Evolutionary conservation across 2,888 invertebrate species (phyloP).

Genomic region (Endotricha flammealis): DNA sequence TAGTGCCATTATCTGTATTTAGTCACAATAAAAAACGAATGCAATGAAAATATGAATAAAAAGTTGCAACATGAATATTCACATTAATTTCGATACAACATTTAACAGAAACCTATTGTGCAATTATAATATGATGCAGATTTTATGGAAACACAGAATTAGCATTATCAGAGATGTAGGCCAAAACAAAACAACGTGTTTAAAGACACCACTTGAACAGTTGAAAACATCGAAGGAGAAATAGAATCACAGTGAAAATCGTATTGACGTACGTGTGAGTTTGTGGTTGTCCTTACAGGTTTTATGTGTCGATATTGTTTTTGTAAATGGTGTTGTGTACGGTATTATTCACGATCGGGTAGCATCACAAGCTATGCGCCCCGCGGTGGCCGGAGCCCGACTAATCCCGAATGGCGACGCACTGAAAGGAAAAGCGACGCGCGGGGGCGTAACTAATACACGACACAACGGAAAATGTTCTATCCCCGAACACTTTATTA

Average conservation of each 20-base stretch:
- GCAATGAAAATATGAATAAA: too few species aligned
- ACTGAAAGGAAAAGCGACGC: conserved; percentile 33
- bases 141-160: conserved; percentile 26
- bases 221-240: conserved; percentile 21
- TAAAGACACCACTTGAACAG: conserved; percentile 23
- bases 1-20: too few species aligned
- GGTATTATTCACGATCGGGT: conserved; percentile 41
- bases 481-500: conserved; percentile 29
- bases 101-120: too few species aligned
- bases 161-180: conserved; percentile 34
- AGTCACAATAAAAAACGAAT: too few species aligned
- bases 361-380: conserved; percentile 34
- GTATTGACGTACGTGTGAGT: conserved; percentile 48
- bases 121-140: too few species aligned
- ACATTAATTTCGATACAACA: too few species aligned
- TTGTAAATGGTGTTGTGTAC: conserved; percentile 54
- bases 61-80: too few species aligned
- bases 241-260: conserved; percentile 18
- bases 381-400: conserved; percentile 60
- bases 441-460: conserved; percentile 31
- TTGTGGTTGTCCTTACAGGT: conserved; percentile 47
- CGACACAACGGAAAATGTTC: conserved; percentile 37
- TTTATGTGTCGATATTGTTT: conserved; percentile 47
- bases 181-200: conserved; percentile 37
- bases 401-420: conserved; percentile 36